Conservation (phyloP, 1,140 invertebrate genomes). For the Eupristina koningsbergeri region DNA sequence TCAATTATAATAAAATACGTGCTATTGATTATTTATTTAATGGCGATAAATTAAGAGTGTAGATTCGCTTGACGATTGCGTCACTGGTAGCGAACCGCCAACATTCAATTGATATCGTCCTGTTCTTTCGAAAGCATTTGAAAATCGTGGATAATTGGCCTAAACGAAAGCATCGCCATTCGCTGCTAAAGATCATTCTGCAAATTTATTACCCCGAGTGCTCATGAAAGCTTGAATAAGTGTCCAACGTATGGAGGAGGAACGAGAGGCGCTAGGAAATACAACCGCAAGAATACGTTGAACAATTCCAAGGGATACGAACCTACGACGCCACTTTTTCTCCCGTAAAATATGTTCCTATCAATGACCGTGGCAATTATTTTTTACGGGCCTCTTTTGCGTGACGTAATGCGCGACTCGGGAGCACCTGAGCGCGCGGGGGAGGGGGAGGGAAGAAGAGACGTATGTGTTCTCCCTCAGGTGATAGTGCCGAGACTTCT, state of each 20-base stretch:
- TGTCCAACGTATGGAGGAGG: neutral
- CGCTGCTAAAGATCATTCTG: neutral
- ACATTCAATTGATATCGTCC: no score
- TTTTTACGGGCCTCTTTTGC: neutral
- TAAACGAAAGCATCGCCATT: neutral
- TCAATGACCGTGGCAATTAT: neutral
- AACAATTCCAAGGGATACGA: no score
- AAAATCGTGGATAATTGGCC: neutral
- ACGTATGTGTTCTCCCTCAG: no score
- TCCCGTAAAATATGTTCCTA: neutral
- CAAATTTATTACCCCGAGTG: neutral
- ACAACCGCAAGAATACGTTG: neutral
- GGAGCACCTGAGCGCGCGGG: neutral
- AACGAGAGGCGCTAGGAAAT: neutral
- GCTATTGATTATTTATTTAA: no score
- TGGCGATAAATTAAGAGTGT: no score
- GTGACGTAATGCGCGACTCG: conserved; percentile 30
- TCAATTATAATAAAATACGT: no score
- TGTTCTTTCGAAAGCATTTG: neutral
- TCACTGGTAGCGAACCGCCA: no score
- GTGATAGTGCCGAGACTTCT: no score
- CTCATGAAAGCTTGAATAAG: neutral
- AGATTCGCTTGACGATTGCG: no score
- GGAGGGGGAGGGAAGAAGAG: neutral
- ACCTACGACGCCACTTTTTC: no score